A percentile compares a stretch with the other conserved stretches of the same genome.
phyloP scores from a whole-genome alignment of 1,140 invertebrate species.

The Macrocentrus cingulum region DNA sequence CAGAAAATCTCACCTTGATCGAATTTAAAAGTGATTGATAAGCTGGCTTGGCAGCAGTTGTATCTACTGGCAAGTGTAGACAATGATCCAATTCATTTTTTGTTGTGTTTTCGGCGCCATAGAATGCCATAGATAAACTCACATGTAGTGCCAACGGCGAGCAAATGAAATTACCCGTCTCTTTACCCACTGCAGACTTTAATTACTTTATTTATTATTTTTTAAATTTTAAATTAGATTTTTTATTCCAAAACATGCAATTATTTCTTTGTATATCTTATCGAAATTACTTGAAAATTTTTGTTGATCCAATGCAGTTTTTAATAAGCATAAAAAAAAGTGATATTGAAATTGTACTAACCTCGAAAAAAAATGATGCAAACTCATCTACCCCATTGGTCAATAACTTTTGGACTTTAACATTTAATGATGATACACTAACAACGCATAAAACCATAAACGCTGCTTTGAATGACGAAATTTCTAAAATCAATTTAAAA shows the following conservation, averaged over 20 bases:
- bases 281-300: too few relatives aligned
- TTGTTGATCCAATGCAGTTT: too few relatives aligned
- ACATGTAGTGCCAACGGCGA: conserved; percentile 3
- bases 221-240: neutral
- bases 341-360: too few relatives aligned
- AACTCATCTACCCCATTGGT: too few relatives aligned
- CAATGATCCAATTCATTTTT: neutral
- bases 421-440: neutral
- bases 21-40: conserved; percentile 14
- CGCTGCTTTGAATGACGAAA: neutral
- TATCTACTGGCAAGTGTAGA: conserved; percentile 9
- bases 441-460: neutral
- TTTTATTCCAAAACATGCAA: neutral
- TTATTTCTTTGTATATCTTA: neutral
- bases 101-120: conserved; percentile 4
- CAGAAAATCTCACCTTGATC: conserved; percentile 16
- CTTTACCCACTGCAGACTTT: neutral
- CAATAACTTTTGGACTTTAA: too few relatives aligned
- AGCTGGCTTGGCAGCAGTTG: neutral
- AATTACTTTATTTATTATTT: neutral
- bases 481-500: neutral
- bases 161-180: neutral
- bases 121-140: conserved; percentile 2
- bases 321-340: too few relatives aligned
- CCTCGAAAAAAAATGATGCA: too few relatives aligned